These are phyloP conservation scores for Elephas maximus DNA, from an alignment of 2,113 vertebrate genomes.

Conservation along the genomic window DNA sequence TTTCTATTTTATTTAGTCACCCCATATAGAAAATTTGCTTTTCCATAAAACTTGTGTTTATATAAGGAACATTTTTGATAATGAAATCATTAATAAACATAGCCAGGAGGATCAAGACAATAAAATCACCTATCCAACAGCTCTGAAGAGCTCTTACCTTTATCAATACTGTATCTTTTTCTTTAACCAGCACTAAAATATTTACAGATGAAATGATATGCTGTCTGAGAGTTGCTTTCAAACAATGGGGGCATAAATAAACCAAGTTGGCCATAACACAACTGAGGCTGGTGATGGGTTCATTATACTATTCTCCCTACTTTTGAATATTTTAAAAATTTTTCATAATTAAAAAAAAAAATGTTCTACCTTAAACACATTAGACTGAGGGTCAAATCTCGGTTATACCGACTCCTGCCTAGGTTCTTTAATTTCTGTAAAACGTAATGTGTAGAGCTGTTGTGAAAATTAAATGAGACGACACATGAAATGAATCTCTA, in stretches of 20 bases:
- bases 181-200: neutral
- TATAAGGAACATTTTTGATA: constrained; percentile 25
- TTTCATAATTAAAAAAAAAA: neutral
- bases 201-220: constrained; percentile 13
- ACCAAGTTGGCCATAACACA: neutral
- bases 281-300: neutral
- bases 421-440: neutral
- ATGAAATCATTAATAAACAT: constrained; percentile 52
- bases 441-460: neutral
- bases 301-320: neutral
- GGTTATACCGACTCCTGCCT: neutral
- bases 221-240: constrained; percentile 44
- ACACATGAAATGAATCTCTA: neutral
- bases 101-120: neutral
- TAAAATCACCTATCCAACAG: constrained; percentile 45
- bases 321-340: neutral
- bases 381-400: neutral
- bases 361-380: neutral
- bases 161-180: neutral
- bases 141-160: neutral
- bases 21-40: neutral
- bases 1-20: constrained; percentile 25
- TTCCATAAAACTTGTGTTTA: neutral
- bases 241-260: constrained; percentile 45
- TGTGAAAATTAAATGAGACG: constrained; percentile 31